Percentiles rank a stretch among this genome's conserved stretches.
Evolutionary conservation across 2,888 invertebrate genomes (phyloP).

Genomic region (Patella ulyssiponensis): DNA sequence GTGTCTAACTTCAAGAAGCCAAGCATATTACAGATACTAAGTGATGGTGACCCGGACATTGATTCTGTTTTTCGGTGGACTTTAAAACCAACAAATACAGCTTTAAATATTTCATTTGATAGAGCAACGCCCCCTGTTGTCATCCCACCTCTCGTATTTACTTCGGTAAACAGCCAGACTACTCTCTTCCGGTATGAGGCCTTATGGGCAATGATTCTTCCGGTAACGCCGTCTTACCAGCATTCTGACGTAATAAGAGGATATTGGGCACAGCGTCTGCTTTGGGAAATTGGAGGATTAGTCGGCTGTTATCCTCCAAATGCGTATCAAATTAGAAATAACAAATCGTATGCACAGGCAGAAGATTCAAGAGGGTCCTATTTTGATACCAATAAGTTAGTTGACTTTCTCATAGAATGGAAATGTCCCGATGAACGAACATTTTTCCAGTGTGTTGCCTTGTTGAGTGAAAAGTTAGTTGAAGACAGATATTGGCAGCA

Average conservation of each 20-base stretch:
- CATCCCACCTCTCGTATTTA: slow-evolving; percentile 47
- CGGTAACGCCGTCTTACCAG: slow-evolving; percentile 48
- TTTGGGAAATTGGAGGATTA: slow-evolving; percentile 48
- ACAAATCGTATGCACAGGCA: slow-evolving; percentile 47
- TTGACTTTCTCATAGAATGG: slow-evolving; percentile 44
- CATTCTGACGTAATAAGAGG: slow-evolving; percentile 58
- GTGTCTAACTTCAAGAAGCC: slow-evolving; percentile 37
- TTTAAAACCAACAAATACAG: slow-evolving; percentile 29
- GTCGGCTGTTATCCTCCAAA: slow-evolving; percentile 51
- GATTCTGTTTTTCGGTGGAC: slow-evolving; percentile 60
- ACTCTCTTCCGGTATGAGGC: slow-evolving; percentile 53
- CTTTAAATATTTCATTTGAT: slow-evolving; percentile 52
- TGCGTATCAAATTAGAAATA: slow-evolving; percentile 44
- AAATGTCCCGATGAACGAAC: slow-evolving; percentile 34
- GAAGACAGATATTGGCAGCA: slow-evolving; percentile 36
- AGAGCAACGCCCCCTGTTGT: slow-evolving; percentile 47
- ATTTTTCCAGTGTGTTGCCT: slow-evolving; percentile 42
- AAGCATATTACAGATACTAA: slow-evolving; percentile 55
- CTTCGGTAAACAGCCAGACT: slow-evolving; percentile 60
- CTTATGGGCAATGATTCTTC: slow-evolving; percentile 57
- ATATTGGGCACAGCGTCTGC: slow-evolving; percentile 55
- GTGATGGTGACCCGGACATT: slow-evolving; percentile 61
- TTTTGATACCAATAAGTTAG: slow-evolving; percentile 21
- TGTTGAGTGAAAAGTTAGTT: slow-evolving; percentile 37
- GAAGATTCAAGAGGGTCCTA: slow-evolving; percentile 44